Base-by-base conservation (phyloP, 1,140 invertebrate genomes). In the Magallana ariakensis region DNA sequence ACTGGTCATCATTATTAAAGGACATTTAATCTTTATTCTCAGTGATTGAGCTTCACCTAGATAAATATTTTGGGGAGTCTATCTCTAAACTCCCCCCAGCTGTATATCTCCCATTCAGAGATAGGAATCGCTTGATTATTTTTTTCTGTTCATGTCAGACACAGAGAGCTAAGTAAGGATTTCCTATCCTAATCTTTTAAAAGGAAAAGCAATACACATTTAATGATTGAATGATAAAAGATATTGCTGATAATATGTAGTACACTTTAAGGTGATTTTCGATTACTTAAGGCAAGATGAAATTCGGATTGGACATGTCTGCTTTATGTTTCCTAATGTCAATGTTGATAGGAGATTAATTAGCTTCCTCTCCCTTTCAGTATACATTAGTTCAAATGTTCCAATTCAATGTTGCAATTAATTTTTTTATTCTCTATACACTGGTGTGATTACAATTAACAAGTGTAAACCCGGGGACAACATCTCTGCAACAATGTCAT, bases 1-100 rank as follows among this genome's bases (percentile, higher is more conserved):
- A 22, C 66, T 75, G 66, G 66, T 75, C 66, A 75, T 75, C 66
- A 75, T 75, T 75, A 75, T 75, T 75, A 75, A 75, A 75, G 66
- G 66, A 75, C 66, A 75, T 75, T 75, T 75, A 75, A 75, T 75
- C 66, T 75, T 19, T 75, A 75, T 75, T 75, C 22, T 75, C 66
- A 26, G 33, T 75, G 66, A 75, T 75, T 26, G 66, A 75, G 66
- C 22, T 7, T 75, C 66, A 75, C 22, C 66, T 75, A 75, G 22
- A 19, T 22, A 75, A 75, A 75, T 75, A 75, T 26, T 75, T 75
- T 75, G 22, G 66, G 66, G 66, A 22, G 16, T 75, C 66, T 26
- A 26, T 75, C 66, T 75, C 66, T 26, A 75, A 60, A 75, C 22
- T 11, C 33, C 26, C 22, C 33, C 15, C 33, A 46, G 33, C 33